phyloP scores from a whole-genome alignment of 2,888 invertebrate species.

The Troides oblongomaculatus region DNA sequence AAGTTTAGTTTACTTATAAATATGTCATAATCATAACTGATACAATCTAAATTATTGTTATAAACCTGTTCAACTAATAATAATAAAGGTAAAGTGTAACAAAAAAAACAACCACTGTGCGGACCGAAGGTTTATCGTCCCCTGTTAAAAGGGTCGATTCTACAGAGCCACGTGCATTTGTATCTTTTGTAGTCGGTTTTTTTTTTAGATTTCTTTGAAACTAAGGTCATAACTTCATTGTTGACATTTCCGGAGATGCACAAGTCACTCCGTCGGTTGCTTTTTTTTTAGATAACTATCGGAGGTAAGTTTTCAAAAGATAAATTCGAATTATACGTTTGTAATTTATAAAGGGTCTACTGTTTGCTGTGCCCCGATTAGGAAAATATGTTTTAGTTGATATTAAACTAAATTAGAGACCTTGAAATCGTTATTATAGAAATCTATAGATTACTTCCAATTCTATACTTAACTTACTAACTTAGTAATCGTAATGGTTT shows the following conservation, averaged over 20 bases:
- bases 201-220: slow-evolving; percentile 19
- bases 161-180: slow-evolving; percentile 26
- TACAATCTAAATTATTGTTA: neutral
- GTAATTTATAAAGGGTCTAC: neutral
- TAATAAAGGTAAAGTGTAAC: slow-evolving; percentile 2
- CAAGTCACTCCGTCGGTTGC: slow-evolving; percentile 6
- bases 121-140: slow-evolving; percentile 13
- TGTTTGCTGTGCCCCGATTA: neutral
- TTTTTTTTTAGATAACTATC: neutral
- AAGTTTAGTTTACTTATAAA: neutral
- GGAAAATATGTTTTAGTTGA: neutral
- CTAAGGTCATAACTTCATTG: slow-evolving; percentile 26
- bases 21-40: neutral
- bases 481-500: no score
- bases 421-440: no score
- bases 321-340: neutral
- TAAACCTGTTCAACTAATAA: slow-evolving; percentile 7
- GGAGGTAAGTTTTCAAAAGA: neutral
- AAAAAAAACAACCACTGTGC: neutral
- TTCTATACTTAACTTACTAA: no score
- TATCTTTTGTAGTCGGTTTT: slow-evolving; percentile 22
- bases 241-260: slow-evolving; percentile 26
- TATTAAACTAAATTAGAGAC: neutral
- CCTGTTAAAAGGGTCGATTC: slow-evolving; percentile 24
- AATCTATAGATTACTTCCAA: no score